A percentile compares a stretch with the other conserved stretches of the same genome.
Conservation (phyloP, 2,888 invertebrate genomes). For the Eustalomyia histrio region DNA sequence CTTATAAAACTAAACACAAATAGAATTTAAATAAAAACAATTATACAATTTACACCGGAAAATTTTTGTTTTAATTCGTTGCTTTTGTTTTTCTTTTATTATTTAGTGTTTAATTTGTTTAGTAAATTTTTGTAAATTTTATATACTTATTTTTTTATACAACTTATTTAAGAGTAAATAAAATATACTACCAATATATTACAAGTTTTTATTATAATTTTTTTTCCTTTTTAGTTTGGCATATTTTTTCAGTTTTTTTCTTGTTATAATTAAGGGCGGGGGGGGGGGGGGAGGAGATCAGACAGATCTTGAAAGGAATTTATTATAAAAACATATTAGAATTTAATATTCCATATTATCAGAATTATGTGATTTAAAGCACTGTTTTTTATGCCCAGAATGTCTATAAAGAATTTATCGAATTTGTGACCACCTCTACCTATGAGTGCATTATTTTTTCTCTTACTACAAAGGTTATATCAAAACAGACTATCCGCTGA, state of each 20-base stretch:
- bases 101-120: conserved; percentile 52
- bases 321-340: not conserved
- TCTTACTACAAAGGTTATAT: too few species aligned
- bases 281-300: not conserved
- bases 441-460: too few species aligned
- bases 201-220: conserved; percentile 10
- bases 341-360: too few species aligned
- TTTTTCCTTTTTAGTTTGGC: conserved; percentile 22
- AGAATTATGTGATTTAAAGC: too few species aligned
- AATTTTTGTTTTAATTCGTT: conserved; percentile 57
- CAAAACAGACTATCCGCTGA: too few species aligned
- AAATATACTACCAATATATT: conserved; percentile 34
- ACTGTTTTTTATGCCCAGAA: too few species aligned
- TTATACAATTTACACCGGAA: conserved; percentile 53
- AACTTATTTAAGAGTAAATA: conserved; percentile 35
- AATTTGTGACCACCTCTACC: too few species aligned
- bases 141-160: conserved; percentile 39
- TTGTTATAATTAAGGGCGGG: not conserved
- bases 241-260: conserved; percentile 13
- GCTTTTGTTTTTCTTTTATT: conserved; percentile 48
- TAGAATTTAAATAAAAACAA: conserved; percentile 36
- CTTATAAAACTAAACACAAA: conserved; percentile 53
- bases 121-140: conserved; percentile 23
- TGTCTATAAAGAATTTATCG: too few species aligned
- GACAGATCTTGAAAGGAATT: conserved; percentile 29